phyloP scores from a whole-genome alignment of 2,888 invertebrate species.

The Standfussiana lucernea region DNA sequence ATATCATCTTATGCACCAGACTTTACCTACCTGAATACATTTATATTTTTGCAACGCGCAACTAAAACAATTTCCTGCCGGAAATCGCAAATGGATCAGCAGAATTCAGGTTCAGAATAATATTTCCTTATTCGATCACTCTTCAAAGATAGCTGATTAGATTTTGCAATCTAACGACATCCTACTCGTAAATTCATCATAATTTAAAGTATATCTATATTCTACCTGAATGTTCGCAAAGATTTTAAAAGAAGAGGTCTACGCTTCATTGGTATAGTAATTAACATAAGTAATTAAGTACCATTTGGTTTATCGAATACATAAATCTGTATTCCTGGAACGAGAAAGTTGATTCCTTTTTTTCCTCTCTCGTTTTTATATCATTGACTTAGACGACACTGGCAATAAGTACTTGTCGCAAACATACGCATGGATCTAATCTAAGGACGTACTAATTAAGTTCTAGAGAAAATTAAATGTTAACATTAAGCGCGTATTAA shows the following conservation, averaged over 20 bases:
- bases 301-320: slow-evolving; percentile 24
- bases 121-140: slow-evolving; percentile 40
- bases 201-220: neutral
- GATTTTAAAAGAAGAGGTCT: neutral
- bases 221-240: neutral
- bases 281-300: slow-evolving; percentile 20
- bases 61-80: slow-evolving; percentile 54
- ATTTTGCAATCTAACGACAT: slow-evolving; percentile 25
- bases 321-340: slow-evolving; percentile 1
- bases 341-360: slow-evolving; percentile 27
- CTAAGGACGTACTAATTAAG: slow-evolving; percentile 44
- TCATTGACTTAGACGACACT: slow-evolving; percentile 17
- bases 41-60: slow-evolving; percentile 30
- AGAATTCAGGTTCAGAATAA: slow-evolving; percentile 28
- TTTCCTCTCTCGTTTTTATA: slow-evolving; percentile 14
- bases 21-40: slow-evolving; percentile 21
- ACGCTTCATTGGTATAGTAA: neutral
- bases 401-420: slow-evolving; percentile 34
- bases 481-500: slow-evolving; percentile 13
- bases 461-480: slow-evolving; percentile 14
- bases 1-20: neutral
- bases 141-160: slow-evolving; percentile 25
- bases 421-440: slow-evolving; percentile 38
- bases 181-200: slow-evolving; percentile 6
- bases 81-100: slow-evolving; percentile 39